Conservation (phyloP, 2,797 vertebrate species). For the Darevskia nairensis region DNA sequence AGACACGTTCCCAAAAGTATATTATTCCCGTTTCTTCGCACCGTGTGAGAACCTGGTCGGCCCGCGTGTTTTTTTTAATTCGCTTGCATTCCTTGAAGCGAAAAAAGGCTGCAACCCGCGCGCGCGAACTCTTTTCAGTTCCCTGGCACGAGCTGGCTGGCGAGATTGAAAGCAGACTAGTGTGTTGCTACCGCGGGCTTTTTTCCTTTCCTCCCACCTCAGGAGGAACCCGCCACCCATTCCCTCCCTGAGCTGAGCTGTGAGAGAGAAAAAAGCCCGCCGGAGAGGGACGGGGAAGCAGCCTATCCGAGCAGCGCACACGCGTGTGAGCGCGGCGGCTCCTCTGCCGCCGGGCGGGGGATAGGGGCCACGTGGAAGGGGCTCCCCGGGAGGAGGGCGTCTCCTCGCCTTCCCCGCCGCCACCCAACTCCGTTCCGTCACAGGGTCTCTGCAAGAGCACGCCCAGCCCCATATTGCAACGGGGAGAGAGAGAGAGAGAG, state of each 20-base stretch:
- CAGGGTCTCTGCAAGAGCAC: not conserved
- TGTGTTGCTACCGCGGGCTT: slow-evolving; percentile 13
- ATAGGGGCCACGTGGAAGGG: slow-evolving; percentile 57
- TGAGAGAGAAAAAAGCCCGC: not conserved
- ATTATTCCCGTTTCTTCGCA: not conserved
- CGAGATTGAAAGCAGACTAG: slow-evolving; percentile 46
- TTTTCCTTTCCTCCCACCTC: not conserved
- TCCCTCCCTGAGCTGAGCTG: not conserved
- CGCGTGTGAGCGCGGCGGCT: not conserved
- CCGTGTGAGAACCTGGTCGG: not conserved
- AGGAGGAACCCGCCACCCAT: not conserved
- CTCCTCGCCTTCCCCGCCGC: not conserved
- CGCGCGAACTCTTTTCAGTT: slow-evolving; percentile 4
- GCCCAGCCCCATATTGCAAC: not conserved
- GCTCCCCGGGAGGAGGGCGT: slow-evolving; percentile 60
- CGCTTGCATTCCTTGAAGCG: slow-evolving; percentile 29
- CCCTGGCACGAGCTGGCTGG: slow-evolving; percentile 12
- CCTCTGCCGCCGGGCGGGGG: not conserved
- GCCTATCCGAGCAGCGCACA: not conserved
- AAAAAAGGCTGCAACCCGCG: not conserved
- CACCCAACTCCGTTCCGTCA: not conserved
- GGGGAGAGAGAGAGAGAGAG: not conserved
- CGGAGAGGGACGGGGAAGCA: not conserved
- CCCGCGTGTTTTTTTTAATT: slow-evolving; percentile 50
- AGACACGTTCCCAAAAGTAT: not conserved